Conservation (phyloP, 2,797 vertebrate genomes). For the Melanogrammus aeglefinus region DNA sequence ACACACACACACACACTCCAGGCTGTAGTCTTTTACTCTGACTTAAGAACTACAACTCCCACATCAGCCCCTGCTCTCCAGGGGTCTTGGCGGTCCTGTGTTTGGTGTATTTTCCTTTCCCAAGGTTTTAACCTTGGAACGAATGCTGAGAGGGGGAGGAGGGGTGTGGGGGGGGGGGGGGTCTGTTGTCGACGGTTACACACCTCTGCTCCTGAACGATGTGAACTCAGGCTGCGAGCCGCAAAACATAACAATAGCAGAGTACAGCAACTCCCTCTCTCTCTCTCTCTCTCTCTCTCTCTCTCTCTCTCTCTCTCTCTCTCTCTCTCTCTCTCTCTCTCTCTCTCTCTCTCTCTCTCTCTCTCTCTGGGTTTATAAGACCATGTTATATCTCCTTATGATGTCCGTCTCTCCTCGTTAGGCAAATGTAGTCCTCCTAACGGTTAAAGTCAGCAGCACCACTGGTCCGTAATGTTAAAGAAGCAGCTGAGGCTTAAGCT, state of each 20-base stretch:
- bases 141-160: neutral
- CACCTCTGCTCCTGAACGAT: constrained; percentile 1
- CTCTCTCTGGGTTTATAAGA: neutral
- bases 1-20: neutral
- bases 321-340: too few relatives aligned
- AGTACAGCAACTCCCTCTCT: neutral
- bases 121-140: neutral
- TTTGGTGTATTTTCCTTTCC: neutral
- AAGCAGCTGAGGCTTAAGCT: neutral
- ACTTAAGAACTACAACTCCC: constrained; percentile 54
- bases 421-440: neutral
- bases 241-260: neutral
- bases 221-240: neutral
- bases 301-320: too few relatives aligned
- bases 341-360: neutral
- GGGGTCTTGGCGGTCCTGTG: neutral
- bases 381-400: too few relatives aligned
- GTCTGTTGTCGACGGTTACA: constrained; percentile 2
- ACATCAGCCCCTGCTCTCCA: constrained; percentile 15
- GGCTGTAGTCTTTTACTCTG: constrained; percentile 23
- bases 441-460: neutral
- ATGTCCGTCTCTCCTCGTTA: too few relatives aligned
- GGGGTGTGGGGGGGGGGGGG: neutral
- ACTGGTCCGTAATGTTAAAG: neutral
- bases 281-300: too few relatives aligned